A percentile compares a stretch with the other conserved stretches of the same genome.
Evolutionary conservation across 2,113 vertebrate species (phyloP).

Genomic region (Gymnobelideus leadbeateri): DNA sequence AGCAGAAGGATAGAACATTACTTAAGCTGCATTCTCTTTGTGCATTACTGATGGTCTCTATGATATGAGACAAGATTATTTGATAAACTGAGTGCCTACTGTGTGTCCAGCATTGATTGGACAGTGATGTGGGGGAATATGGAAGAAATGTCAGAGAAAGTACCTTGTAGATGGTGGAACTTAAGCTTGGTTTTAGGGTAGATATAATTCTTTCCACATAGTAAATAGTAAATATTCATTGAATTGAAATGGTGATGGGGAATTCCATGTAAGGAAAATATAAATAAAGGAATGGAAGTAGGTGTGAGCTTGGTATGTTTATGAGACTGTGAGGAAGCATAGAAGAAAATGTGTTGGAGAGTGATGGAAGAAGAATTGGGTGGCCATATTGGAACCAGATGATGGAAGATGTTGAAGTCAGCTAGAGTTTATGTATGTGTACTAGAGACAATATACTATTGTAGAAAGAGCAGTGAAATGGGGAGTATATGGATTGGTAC

Average conservation of each 20-base stretch:
- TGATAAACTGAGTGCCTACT: not conserved
- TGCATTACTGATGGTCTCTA: not conserved
- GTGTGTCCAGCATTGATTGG: not conserved
- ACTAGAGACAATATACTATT: not conserved
- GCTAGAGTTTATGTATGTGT: not conserved
- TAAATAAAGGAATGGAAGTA: not conserved
- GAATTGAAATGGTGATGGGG: not conserved
- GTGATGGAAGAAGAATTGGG: not conserved
- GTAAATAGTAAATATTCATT: not conserved
- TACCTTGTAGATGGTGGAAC: not conserved
- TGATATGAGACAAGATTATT: not conserved
- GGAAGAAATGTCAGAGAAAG: not conserved
- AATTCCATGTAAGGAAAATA: not conserved
- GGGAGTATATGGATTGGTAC: not conserved
- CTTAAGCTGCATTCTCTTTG: not conserved
- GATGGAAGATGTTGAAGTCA: not conserved
- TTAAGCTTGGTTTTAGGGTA: not conserved
- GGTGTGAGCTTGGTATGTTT: constrained; percentile 11
- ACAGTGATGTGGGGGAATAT: not conserved
- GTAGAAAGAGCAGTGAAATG: not conserved
- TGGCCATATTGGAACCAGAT: not conserved
- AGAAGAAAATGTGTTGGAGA: not conserved
- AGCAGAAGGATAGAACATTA: not conserved
- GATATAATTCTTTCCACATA: not conserved
- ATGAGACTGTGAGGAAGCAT: not conserved